A percentile compares a stretch with the other conserved stretches of the same genome.
Conservation (phyloP, 2,113 vertebrate genomes). For the Climacteris rufus region DNA sequence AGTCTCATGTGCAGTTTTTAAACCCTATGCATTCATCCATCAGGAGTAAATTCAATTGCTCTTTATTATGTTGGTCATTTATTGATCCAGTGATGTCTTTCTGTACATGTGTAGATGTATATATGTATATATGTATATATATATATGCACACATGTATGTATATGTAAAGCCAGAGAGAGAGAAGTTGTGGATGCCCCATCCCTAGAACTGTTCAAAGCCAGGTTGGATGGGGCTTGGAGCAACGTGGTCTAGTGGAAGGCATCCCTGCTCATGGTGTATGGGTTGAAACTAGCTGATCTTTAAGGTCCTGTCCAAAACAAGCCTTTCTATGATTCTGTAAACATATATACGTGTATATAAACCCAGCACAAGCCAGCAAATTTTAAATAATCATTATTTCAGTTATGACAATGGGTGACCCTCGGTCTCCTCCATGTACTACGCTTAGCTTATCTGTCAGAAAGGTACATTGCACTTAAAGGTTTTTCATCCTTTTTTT, state of each 20-base stretch:
- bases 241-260: neutral
- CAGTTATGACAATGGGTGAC: neutral
- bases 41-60: neutral
- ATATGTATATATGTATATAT: rapidly evolving
- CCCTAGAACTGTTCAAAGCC: neutral
- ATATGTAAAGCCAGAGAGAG: neutral
- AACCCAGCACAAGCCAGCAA: neutral
- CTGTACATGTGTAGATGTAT: rapidly evolving
- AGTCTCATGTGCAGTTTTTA: neutral
- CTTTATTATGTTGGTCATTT: neutral
- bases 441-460: neutral
- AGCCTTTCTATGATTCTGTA: neutral
- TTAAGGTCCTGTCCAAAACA: neutral
- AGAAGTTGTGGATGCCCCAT: neutral
- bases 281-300: neutral
- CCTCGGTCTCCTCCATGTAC: neutral
- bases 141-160: neutral
- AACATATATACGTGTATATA: neutral
- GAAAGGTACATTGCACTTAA: neutral
- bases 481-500: neutral
- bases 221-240: neutral
- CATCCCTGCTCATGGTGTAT: neutral
- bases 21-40: neutral
- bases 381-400: neutral
- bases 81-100: neutral